A percentile compares a stretch with the other conserved stretches of the same genome.
These are phyloP conservation scores for Petrolisthes cinctipes DNA, from an alignment of 2,888 invertebrate species.

Conservation along the genomic window DNA sequence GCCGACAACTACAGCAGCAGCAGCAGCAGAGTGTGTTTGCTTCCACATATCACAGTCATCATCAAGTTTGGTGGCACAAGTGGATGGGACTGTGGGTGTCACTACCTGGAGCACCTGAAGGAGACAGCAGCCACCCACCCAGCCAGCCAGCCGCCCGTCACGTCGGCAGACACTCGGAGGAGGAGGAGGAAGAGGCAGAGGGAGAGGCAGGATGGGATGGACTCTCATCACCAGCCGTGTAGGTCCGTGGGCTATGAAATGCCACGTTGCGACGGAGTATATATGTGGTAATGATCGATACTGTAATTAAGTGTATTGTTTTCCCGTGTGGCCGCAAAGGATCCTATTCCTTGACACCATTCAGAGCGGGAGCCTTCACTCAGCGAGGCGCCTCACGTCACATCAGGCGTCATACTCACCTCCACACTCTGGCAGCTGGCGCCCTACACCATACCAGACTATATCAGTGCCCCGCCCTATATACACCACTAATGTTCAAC, in stretches of 20 bases:
- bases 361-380: slow-evolving; percentile 27
- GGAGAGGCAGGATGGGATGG: not conserved
- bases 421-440: not conserved
- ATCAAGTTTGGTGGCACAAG: not conserved
- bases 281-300: slow-evolving; percentile 29
- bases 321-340: slow-evolving; percentile 21
- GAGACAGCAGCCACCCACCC: not conserved
- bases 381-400: not conserved
- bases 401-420: not conserved
- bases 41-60: not conserved
- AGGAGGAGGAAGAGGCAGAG: slow-evolving; percentile 2
- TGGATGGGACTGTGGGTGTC: not conserved
- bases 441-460: not conserved
- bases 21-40: not conserved
- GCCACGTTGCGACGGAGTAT: not conserved
- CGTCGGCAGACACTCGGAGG: slow-evolving; percentile 5
- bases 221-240: not conserved
- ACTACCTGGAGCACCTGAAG: not conserved
- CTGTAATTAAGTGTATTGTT: slow-evolving; percentile 40
- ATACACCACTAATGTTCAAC: no score
- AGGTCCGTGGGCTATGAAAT: slow-evolving; percentile 8
- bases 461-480: not conserved
- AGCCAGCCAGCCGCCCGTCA: slow-evolving; percentile 5
- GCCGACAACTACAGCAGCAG: not conserved
- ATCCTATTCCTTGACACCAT: slow-evolving; percentile 25